These are phyloP conservation scores for Noctua janthe DNA, from an alignment of 2,888 invertebrate species.

Conservation along the genomic window DNA sequence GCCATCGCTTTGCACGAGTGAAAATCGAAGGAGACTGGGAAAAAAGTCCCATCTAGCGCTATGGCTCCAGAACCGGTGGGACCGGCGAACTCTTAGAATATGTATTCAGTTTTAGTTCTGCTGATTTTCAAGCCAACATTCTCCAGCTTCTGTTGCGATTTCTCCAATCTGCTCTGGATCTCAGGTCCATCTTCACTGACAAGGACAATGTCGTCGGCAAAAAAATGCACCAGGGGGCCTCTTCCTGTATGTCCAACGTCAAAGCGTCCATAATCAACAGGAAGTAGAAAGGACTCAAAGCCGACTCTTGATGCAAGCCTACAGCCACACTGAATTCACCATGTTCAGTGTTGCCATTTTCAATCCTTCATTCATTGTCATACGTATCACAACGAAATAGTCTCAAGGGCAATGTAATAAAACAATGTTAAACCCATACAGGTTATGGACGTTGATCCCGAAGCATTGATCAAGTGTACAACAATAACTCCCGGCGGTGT, in stretches of 20 bases:
- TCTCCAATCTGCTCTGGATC: background rate
- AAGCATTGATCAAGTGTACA: slow-evolving; percentile 87
- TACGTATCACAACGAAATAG: background rate
- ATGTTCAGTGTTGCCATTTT: background rate
- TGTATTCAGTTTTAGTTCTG: background rate
- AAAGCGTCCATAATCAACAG: background rate
- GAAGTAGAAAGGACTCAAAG: background rate
- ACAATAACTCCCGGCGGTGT: slow-evolving; percentile 87
- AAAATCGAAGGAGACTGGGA: background rate
- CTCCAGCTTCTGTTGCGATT: background rate
- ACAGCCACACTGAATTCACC: background rate
- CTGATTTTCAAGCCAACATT: background rate
- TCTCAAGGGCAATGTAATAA: background rate
- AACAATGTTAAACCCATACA: slow-evolving; percentile 56
- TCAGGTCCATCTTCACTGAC: background rate
- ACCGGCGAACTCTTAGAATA: background rate
- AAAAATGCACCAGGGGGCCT: background rate
- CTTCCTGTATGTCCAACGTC: background rate
- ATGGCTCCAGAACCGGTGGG: background rate
- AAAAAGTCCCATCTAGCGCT: background rate
- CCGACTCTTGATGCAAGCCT: background rate
- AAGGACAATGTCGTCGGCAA: background rate
- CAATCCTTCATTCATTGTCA: background rate
- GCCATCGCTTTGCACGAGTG: background rate
- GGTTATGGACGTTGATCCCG: slow-evolving; percentile 87